A percentile compares a stretch with the other conserved stretches of the same genome.
Evolutionary conservation across 1,140 invertebrate species (phyloP).

Genomic region (Drosophila orosa): DNA sequence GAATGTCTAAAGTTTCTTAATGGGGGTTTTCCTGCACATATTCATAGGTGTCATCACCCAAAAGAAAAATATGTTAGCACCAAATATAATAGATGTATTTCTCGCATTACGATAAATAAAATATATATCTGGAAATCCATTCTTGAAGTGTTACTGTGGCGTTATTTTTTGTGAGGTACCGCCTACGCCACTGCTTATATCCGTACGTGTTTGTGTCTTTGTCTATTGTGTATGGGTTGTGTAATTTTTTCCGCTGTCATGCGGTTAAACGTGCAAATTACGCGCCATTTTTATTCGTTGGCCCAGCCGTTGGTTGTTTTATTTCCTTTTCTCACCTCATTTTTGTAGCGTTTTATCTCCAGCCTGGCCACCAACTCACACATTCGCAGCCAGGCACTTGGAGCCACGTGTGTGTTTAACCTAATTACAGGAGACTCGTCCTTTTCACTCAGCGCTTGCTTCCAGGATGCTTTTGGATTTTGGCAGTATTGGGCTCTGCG

Average conservation of each 20-base stretch:
- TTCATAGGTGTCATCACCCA: no score
- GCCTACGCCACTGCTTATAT: conserved; percentile 9
- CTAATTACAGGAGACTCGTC: conserved; percentile 60
- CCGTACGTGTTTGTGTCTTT: conserved; percentile 19
- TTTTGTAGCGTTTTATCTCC: conserved; percentile 70
- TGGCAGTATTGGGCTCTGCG: neutral
- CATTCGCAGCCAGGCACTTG: conserved; percentile 44
- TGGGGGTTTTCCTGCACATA: no score
- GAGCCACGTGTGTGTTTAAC: conserved; percentile 72
- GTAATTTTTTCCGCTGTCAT: conserved; percentile 72
- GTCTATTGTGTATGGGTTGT: conserved; percentile 34
- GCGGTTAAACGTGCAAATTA: conserved; percentile 78
- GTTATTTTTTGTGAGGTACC: neutral
- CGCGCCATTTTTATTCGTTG: conserved; percentile 71
- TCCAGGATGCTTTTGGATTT: conserved; percentile 1
- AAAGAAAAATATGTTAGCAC: no score
- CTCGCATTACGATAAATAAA: neutral
- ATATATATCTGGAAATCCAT: neutral
- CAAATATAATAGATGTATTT: no score
- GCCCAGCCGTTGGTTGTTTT: conserved; percentile 66
- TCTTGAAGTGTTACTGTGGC: neutral
- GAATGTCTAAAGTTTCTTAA: no score
- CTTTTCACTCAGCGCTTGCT: conserved; percentile 6
- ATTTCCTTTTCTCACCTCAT: conserved; percentile 76
- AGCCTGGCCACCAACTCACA: conserved; percentile 25